Evolutionary conservation across 2,888 invertebrate species (phyloP).

Genomic region (Pocota personata): DNA sequence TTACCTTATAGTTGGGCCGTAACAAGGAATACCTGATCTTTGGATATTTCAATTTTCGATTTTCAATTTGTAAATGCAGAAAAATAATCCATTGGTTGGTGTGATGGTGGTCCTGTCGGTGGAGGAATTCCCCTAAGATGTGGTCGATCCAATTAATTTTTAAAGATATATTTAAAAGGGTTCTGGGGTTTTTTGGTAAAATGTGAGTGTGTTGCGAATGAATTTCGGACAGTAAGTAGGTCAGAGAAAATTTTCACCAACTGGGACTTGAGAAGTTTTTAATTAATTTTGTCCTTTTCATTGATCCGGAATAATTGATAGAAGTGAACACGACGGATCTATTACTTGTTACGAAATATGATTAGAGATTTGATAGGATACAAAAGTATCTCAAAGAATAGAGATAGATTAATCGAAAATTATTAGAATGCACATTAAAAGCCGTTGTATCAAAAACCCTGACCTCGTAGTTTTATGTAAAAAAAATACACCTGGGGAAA

Average conservation of each 20-base stretch:
- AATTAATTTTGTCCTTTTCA: constrained; percentile 24
- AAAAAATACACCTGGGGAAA: too few species aligned
- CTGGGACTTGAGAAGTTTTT: constrained; percentile 23
- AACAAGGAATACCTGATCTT: background rate
- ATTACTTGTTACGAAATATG: background rate
- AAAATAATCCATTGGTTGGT: constrained; percentile 21
- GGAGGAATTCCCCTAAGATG: background rate
- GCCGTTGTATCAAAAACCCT: too few species aligned
- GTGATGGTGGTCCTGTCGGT: background rate
- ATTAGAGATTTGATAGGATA: background rate
- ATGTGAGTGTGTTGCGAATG: constrained; percentile 4
- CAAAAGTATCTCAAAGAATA: background rate
- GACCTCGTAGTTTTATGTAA: background rate
- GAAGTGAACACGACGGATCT: background rate
- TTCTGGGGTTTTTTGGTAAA: constrained; percentile 5
- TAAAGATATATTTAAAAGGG: constrained; percentile 10
- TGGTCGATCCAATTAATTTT: constrained; percentile 42
- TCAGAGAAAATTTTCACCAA: constrained; percentile 17
- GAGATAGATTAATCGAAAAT: background rate
- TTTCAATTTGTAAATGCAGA: constrained; percentile 30
- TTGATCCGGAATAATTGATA: constrained; percentile 24
- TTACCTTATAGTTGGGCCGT: background rate
- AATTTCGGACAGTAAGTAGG: background rate
- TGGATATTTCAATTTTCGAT: constrained; percentile 21
- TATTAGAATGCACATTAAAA: background rate